Base-by-base conservation (phyloP, 1,140 invertebrate genomes). In the Lepidurus arcticus region DNA sequence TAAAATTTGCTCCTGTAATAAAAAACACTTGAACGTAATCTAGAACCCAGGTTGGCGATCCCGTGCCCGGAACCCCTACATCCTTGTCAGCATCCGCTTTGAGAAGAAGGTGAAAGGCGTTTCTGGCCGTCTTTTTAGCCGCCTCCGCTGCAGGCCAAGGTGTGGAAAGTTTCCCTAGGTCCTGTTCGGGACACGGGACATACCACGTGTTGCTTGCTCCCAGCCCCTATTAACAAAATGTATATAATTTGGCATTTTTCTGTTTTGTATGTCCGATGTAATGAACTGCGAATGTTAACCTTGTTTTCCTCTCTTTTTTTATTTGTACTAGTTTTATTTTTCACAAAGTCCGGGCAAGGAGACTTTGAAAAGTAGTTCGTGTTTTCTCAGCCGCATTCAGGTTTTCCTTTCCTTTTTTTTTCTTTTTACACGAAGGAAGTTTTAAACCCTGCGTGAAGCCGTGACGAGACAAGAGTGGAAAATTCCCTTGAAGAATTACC, bases 401-500 rank as follows among this genome's bases (percentile, higher is more conserved):
- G 53, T 65, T 65, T 65, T 65, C 53, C 21, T 65, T 65, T 65
- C 21, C 13, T 65, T 65, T 65, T n/a, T 4, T 65, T 16, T 65
- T 65, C 21, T 65, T 16, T 21, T 65, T 21, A 21, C 8, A 21
- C 9, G 53, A 65, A 65, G 53, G 53, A 65, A 65, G 13, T 65
- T 65, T 65, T 11, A 65, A 65, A 65, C 16, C 26, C 53, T 65
- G 53, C 53, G 53, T 65, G 53, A 65, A 65, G 16, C 53, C 53
- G 53, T 65, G 53, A 65, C 53, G 53, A 65, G 53, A 7, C 53
- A 65, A 65, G 16, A 65, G 53, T 16, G 53, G 53, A 65, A 65
- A 65, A 65, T 65, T 65, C 53, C 53, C 53, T 65, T n/a, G 53
- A 65, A 65, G 53, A 65, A 65, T 65, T 65, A 65, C 53, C 53